These are phyloP conservation scores for Tyto alba DNA, from an alignment of 2,113 vertebrate genomes.

Conservation along the genomic window DNA sequence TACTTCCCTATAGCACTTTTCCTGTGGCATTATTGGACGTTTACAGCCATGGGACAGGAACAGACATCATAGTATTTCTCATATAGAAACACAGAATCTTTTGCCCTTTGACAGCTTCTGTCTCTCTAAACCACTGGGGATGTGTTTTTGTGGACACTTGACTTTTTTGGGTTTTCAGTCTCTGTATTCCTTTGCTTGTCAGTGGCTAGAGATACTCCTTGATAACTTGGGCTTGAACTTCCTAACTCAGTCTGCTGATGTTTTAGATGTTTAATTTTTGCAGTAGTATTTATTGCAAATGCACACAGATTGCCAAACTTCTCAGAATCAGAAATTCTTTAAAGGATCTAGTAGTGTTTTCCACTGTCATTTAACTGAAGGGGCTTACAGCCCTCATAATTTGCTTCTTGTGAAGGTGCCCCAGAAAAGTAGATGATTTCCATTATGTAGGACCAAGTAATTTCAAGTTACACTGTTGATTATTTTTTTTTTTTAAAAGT, in stretches of 20 bases:
- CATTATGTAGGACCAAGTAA: not conserved
- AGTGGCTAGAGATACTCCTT: not conserved
- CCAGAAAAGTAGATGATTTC: not conserved
- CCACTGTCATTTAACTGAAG: not conserved
- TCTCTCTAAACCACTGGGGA: not conserved
- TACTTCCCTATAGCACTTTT: rapidly evolving
- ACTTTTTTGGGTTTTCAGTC: not conserved
- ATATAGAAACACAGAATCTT: not conserved
- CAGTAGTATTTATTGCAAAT: not conserved
- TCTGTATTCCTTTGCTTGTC: not conserved
- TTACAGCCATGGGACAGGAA: not conserved
- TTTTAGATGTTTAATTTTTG: not conserved
- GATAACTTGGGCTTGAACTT: not conserved
- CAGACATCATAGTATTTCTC: not conserved
- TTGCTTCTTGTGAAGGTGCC: not conserved
- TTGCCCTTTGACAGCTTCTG: not conserved
- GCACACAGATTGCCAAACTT: not conserved
- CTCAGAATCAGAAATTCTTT: not conserved
- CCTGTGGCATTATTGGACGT: not conserved
- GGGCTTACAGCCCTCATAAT: not conserved
- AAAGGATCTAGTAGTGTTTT: not conserved
- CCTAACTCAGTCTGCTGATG: not conserved
- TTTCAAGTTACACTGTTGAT: not conserved
- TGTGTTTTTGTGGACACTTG: not conserved
- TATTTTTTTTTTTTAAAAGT: not conserved